These are phyloP conservation scores for Euura saliciscinereae DNA, from an alignment of 1,140 invertebrate genomes.

Conservation along the genomic window DNA sequence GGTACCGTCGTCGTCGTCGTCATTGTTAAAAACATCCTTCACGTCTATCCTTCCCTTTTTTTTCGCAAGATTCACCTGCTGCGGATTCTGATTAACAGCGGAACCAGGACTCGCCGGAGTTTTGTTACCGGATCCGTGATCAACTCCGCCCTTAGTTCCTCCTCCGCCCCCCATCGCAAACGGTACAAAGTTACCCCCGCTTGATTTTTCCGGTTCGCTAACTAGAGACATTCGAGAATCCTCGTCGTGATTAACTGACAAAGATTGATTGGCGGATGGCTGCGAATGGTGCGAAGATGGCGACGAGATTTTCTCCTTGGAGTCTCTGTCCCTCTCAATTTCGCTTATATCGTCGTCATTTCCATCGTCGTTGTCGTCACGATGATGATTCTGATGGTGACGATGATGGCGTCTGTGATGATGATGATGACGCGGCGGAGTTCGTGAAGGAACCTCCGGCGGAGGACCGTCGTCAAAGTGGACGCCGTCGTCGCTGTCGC, in stretches of 20 bases:
- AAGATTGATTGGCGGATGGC: constrained; percentile 36
- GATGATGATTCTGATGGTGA: constrained; percentile 58
- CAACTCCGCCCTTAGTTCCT: constrained; percentile 35
- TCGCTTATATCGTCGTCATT: constrained; percentile 40
- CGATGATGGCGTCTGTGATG: constrained; percentile 56
- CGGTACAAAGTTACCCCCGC: constrained; percentile 56
- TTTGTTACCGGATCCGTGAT: constrained; percentile 52
- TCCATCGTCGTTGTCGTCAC: constrained; percentile 55
- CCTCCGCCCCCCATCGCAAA: constrained; percentile 54
- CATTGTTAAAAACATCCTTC: constrained; percentile 90
- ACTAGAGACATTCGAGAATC: constrained; percentile 56
- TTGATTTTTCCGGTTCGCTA: constrained; percentile 56
- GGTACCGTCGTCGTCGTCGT: constrained; percentile 80
- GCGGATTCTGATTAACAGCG: constrained; percentile 34
- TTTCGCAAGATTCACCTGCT: constrained; percentile 43
- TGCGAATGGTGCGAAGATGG: constrained; percentile 26
- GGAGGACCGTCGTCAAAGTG: constrained; percentile 52
- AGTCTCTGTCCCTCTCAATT: constrained; percentile 40
- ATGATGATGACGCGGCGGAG: constrained; percentile 53
- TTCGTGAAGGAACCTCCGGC: constrained; percentile 47
- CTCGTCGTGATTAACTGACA: constrained; percentile 42
- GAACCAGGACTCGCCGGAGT: constrained; percentile 54
- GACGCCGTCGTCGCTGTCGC: constrained; percentile 60
- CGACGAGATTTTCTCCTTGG: constrained; percentile 46
- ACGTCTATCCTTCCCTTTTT: constrained; percentile 83